Conservation (phyloP, 92 coral and sea anemone species). For the Siderastrea radians region DNA sequence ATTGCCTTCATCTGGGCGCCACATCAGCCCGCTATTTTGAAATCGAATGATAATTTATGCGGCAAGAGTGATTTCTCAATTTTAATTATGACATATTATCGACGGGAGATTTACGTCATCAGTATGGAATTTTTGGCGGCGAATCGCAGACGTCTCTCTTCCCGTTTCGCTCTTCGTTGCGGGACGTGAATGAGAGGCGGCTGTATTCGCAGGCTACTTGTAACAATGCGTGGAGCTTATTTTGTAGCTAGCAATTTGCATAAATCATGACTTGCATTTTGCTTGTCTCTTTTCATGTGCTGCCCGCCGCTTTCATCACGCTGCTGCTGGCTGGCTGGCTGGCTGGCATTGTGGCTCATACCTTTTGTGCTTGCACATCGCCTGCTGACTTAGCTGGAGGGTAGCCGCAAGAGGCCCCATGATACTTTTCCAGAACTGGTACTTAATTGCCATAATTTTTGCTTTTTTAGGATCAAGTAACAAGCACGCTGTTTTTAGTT, state of each 20-base stretch:
- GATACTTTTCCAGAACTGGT: slow-evolving; percentile 93
- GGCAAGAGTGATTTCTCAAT: too few species aligned
- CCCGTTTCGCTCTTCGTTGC: too few species aligned
- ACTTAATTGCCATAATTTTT: slow-evolving; percentile 56
- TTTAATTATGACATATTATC: too few species aligned
- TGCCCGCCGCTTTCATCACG: slow-evolving; percentile 81
- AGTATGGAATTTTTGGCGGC: too few species aligned
- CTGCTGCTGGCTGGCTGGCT: slow-evolving; percentile 76
- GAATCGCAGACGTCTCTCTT: too few species aligned
- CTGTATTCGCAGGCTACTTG: not conserved
- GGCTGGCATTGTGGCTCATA: slow-evolving; percentile 70
- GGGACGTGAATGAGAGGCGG: too few species aligned
- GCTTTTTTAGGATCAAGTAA: slow-evolving; percentile 29
- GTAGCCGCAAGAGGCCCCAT: slow-evolving; percentile 96
- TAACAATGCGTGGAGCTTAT: slow-evolving; percentile 41
- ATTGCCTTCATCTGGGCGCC: too few species aligned
- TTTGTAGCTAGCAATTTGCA: slow-evolving; percentile 50
- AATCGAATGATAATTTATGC: too few species aligned
- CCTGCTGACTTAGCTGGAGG: slow-evolving; percentile 87
- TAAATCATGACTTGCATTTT: slow-evolving; percentile 69
- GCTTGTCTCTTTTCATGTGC: slow-evolving; percentile 82
- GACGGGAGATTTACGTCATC: too few species aligned
- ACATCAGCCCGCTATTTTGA: too few species aligned
- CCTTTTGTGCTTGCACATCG: slow-evolving; percentile 84
- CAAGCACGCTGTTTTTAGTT: slow-evolving; percentile 28